phyloP scores from a whole-genome alignment of 2,113 vertebrate species.

The Microtus ochrogaster region DNA sequence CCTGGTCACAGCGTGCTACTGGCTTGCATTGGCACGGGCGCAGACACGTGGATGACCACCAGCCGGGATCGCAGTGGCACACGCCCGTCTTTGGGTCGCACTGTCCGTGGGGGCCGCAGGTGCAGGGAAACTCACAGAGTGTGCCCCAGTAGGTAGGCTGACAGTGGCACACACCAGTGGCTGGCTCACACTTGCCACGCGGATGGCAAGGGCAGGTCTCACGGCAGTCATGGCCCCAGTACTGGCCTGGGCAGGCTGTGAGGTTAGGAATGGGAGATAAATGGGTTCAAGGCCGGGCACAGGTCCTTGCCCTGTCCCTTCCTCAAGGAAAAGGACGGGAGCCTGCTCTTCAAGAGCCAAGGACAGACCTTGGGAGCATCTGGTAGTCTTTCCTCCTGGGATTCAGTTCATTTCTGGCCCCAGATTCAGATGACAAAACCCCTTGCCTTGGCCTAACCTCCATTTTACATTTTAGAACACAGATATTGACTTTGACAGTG shows the following conservation, averaged over 20 bases:
- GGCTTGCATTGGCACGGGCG: conserved; percentile 89
- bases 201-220: conserved; percentile 91
- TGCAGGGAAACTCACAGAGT: conserved; percentile 89
- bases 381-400: background rate
- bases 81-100: conserved; percentile 89
- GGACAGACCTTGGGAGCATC: background rate
- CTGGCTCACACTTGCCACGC: conserved; percentile 89
- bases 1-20: conserved; percentile 87
- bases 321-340: background rate
- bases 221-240: conserved; percentile 95
- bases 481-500: background rate
- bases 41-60: conserved; percentile 90
- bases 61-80: conserved; percentile 93
- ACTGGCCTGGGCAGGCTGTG: conserved; percentile 92
- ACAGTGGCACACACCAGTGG: conserved; percentile 91
- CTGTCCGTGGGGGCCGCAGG: conserved; percentile 88
- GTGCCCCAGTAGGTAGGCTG: conserved; percentile 90
- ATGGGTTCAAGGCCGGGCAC: background rate
- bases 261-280: background rate
- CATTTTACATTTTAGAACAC: conserved; percentile 21
- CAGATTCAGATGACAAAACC: background rate
- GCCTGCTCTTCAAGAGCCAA: background rate
- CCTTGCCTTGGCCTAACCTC: background rate
- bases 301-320: background rate
- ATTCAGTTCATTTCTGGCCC: conserved; percentile 37